phyloP scores from a whole-genome alignment of 1,140 invertebrate genomes.

The Manduca sexta region DNA sequence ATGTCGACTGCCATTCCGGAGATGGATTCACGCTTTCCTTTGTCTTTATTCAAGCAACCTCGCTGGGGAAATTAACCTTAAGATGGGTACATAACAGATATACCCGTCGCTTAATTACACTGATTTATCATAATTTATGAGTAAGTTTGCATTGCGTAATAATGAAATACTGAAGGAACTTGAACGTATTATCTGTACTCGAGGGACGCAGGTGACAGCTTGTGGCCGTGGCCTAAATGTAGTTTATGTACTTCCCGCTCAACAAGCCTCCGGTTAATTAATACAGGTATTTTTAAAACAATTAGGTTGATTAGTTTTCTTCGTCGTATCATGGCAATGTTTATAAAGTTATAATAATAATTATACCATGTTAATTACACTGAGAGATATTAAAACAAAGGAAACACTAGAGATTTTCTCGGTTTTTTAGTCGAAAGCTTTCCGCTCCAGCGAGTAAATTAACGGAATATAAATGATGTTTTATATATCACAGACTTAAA shows the following conservation, averaged over 20 bases:
- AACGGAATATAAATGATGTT: too few relatives aligned
- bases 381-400: too few relatives aligned
- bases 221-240: not conserved
- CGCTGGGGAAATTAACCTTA: constrained; percentile 23
- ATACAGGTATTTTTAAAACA: too few relatives aligned
- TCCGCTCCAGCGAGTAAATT: too few relatives aligned
- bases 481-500: too few relatives aligned
- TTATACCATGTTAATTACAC: too few relatives aligned
- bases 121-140: constrained; percentile 10
- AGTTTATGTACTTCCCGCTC: not conserved
- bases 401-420: too few relatives aligned
- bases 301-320: too few relatives aligned
- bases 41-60: constrained; percentile 16
- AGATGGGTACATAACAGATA: constrained; percentile 4
- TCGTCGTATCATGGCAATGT: too few relatives aligned
- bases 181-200: not conserved
- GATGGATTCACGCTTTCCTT: constrained; percentile 15
- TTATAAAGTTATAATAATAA: too few relatives aligned
- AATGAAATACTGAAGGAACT: constrained; percentile 3
- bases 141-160: constrained; percentile 1
- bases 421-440: too few relatives aligned
- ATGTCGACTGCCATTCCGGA: constrained; percentile 3
- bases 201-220: not conserved
- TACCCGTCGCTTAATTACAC: constrained; percentile 6
- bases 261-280: too few relatives aligned